Percentiles rank a stretch among this genome's conserved stretches.
These are phyloP conservation scores for Brienomyrus brachyistius DNA, from an alignment of 2,113 vertebrate genomes.

Conservation along the genomic window DNA sequence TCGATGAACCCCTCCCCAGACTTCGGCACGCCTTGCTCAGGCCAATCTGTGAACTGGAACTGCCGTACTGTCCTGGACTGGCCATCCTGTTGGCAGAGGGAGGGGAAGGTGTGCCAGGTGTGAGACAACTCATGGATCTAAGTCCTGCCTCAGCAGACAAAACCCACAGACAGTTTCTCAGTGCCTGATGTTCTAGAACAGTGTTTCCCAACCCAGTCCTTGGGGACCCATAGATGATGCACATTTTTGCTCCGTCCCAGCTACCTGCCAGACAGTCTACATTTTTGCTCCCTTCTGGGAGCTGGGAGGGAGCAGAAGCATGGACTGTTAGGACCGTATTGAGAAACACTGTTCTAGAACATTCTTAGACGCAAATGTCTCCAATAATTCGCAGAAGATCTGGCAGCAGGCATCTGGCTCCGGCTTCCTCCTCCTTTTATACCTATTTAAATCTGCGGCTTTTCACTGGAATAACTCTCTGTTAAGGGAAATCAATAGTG, in stretches of 20 bases:
- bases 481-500: conserved; percentile 60
- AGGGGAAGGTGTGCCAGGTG: neutral
- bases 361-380: neutral
- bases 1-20: conserved; percentile 96
- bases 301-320: neutral
- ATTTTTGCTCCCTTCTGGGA: neutral
- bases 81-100: conserved; percentile 68
- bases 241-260: neutral
- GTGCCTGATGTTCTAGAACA: neutral
- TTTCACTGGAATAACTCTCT: conserved; percentile 34
- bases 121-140: neutral
- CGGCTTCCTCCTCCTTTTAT: neutral
- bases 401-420: neutral
- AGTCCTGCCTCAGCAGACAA: neutral
- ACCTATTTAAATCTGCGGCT: conserved; percentile 22
- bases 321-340: neutral
- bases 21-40: conserved; percentile 92
- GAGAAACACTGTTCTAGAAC: neutral
- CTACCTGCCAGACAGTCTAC: neutral
- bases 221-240: neutral
- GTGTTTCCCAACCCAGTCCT: neutral
- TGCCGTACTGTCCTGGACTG: conserved; percentile 94
- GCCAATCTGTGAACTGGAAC: conserved; percentile 99
- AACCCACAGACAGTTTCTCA: neutral
- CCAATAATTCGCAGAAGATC: neutral